Evolutionary conservation across 64 coral and sea anemone species (phyloP), one percentile per base, ranked within the genome.

Genomic region (Montipora foliosa): DNA sequence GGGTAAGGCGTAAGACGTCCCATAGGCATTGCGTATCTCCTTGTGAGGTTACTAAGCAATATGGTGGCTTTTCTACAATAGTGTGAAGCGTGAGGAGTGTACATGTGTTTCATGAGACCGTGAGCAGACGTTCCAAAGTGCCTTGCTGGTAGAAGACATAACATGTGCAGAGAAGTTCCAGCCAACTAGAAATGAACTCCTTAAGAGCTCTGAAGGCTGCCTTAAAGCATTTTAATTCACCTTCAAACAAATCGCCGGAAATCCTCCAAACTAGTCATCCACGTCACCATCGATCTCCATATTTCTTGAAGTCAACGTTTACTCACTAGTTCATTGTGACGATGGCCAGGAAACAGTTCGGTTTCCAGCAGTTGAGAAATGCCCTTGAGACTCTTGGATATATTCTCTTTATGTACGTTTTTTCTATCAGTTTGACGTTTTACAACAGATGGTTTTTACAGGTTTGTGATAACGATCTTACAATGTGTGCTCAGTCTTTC

Each of bases 381-480:
- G 92, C 89, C 47, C 17, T 87, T 3, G 96, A 87, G 78, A 99
- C 89, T 17, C 47, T 94, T 29, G 87, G 68, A 49, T 89, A 88
- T 19, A 93, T 99, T 8, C 13, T 92, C 70, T 94, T 99, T n/a
- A 94, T 99, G 87, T 99, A 99, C 25, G 90, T 93, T 16, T 99
- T 96, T 29, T 99, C 98, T 19, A 99, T 99, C 75, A 99, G 98
- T 62, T 75, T 99, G 29, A 99, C 98, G 6, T 99, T 99, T 80
- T 99, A 99, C 64, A 99, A 99, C 55, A 99, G 89, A 92, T 99
- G 95, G 98, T 86, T 99, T 64, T 68, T 99, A 19, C 89, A 96
- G 98, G 98, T 99, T 19, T 83, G 91, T 90, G 37, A 17, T 7
- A 1, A 37, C 29, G 29, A 37, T 37, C 29, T 37, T 37, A 37